These are phyloP conservation scores for Osmoderma eremita DNA, from an alignment of 2,888 invertebrate species.

Conservation along the genomic window DNA sequence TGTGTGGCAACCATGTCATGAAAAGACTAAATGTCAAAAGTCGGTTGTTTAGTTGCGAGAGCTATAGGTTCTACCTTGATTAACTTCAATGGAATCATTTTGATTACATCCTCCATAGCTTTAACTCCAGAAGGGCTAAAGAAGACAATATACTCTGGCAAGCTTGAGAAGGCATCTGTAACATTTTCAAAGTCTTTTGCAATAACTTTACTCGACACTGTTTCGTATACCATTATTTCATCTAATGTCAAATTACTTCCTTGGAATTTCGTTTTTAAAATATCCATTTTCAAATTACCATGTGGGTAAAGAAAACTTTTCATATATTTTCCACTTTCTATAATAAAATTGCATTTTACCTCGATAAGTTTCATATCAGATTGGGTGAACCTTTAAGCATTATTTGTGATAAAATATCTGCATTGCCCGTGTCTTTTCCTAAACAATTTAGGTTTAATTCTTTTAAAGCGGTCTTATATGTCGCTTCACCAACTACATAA, in stretches of 20 bases:
- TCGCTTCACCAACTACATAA: constrained; percentile 68
- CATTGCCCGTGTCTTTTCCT: constrained; percentile 68
- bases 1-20: no score
- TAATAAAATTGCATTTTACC: constrained; percentile 44
- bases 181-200: constrained; percentile 61
- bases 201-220: constrained; percentile 64
- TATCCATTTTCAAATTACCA: constrained; percentile 68
- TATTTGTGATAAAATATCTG: constrained; percentile 64
- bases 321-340: constrained; percentile 57
- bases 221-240: constrained; percentile 67
- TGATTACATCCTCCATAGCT: constrained; percentile 63
- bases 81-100: constrained; percentile 52
- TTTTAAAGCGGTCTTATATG: constrained; percentile 63
- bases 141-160: constrained; percentile 67
- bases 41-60: no score
- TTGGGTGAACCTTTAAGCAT: constrained; percentile 62
- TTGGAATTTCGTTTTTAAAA: constrained; percentile 62
- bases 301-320: constrained; percentile 68
- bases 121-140: constrained; percentile 71
- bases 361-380: constrained; percentile 1
- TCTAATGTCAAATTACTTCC: constrained; percentile 63
- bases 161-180: constrained; percentile 56
- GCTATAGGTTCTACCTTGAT: constrained; percentile 45
- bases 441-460: constrained; percentile 64
- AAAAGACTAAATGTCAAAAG: no score